Base-by-base conservation (phyloP, 37 sponge, comb jelly and placozoan species). In the Haliclona indistincta region DNA sequence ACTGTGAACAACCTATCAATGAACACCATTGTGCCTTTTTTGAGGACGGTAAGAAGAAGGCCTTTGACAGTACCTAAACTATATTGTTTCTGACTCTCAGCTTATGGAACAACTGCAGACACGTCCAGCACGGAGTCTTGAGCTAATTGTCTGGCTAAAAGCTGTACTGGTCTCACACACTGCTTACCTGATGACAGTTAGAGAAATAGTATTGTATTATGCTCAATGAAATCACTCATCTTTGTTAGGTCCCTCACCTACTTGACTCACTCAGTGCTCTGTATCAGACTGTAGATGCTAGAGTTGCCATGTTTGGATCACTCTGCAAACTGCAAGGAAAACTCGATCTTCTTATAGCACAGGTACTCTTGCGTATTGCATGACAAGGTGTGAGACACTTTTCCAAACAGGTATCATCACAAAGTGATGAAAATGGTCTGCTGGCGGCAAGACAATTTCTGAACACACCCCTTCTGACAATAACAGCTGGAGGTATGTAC, bases 121-220 rank as follows among this genome's bases (percentile, higher is more conserved):
- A 8, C 38, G 45, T 8, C 83, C 83, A 4, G 38, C 68, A 0
- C 35, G 83, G 39, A 74, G 83, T 0, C 61, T 74, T 58, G 83
- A 82, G 75, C 75, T 84, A 42, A 76, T 68, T 29, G 30, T 56
- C 0, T 88, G 89, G 89, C 51, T 88, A 3, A 70, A 35, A 34
- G 53, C 78, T 0, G 55, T 82, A 2, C 69, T 88, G 28, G 32
- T 51, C 23, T 13, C 63, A 3, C 89, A 88, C 73, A 64, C 78
- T 0, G 68, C 79, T 13, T 88, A 88, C 70, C 79, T 88, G 43
- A 67, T 78, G 54, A 82, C 89, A 1, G 81, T 73, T 58, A 40
- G 32, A n/a, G n/a, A n/a, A n/a, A n/a, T n/a, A n/a, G n/a, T n/a
- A n/a, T n/a, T n/a, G n/a, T n/a, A n/a, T n/a, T n/a, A n/a, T n/a